phyloP scores from a whole-genome alignment of 2,797 vertebrate species.

The Pseudochromis fuscus region DNA sequence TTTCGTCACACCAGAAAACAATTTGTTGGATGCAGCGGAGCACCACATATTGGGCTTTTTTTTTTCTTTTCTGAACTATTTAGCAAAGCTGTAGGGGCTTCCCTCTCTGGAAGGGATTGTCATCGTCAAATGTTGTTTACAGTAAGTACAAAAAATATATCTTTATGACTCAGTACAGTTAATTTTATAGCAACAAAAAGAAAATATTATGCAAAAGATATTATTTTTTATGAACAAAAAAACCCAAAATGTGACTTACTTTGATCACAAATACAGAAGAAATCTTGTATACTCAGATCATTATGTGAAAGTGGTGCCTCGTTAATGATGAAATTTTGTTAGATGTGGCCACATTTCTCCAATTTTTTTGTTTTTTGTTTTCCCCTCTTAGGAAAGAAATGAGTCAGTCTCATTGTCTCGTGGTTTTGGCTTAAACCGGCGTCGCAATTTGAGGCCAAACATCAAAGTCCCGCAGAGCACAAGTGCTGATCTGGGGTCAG shows the following conservation, averaged over 20 bases:
- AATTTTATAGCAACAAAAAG: neutral
- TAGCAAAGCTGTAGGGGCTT: conserved; percentile 54
- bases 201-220: conserved; percentile 5
- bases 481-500: conserved; percentile 47
- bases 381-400: conserved; percentile 39
- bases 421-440: conserved; percentile 55
- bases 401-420: conserved; percentile 57
- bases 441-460: conserved; percentile 30
- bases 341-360: conserved; percentile 44
- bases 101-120: conserved; percentile 39
- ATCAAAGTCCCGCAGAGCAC: conserved; percentile 38
- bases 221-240: neutral
- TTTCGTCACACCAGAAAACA: conserved; percentile 83
- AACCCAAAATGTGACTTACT: neutral
- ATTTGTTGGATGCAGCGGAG: conserved; percentile 77
- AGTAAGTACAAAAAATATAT: conserved; percentile 9
- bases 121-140: conserved; percentile 40
- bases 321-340: conserved; percentile 42
- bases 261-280: neutral
- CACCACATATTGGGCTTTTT: conserved; percentile 51
- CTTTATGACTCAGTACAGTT: neutral
- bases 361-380: conserved; percentile 8
- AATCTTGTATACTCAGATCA: neutral
- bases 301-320: conserved; percentile 1
- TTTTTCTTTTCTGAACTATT: conserved; percentile 33